A percentile compares a stretch with the other conserved stretches of the same genome.
Evolutionary conservation across 2,113 vertebrate genomes (phyloP).

Genomic region (Brachyhypopomus occidentalis): DNA sequence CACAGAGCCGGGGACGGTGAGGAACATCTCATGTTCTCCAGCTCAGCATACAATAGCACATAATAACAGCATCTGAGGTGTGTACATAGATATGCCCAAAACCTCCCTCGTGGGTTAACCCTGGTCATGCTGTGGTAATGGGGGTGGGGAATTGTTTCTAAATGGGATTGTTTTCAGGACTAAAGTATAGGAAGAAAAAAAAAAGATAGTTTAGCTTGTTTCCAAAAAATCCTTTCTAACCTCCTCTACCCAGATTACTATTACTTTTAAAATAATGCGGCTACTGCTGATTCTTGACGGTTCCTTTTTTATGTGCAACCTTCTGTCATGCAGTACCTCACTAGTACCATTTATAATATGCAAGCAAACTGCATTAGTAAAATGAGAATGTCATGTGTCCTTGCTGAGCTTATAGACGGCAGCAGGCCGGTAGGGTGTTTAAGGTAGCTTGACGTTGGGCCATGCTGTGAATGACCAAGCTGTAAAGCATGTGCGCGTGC

Average conservation of each 20-base stretch:
- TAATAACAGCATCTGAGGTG: background rate
- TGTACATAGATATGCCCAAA: background rate
- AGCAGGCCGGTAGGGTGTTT: background rate
- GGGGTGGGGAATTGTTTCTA: background rate
- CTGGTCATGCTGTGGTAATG: background rate
- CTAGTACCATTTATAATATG: no score
- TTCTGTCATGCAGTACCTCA: no score
- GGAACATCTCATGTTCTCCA: background rate
- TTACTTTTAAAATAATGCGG: background rate
- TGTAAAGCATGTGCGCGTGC: background rate
- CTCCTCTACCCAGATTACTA: background rate
- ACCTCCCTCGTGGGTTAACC: background rate
- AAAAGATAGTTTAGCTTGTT: no score
- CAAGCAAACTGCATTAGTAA: background rate
- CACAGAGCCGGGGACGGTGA: conserved; percentile 25
- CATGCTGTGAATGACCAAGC: background rate
- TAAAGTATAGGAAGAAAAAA: background rate
- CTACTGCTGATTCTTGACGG: background rate
- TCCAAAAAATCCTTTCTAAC: background rate
- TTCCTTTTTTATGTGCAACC: background rate
- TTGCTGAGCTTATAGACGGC: background rate
- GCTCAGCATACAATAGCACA: no score
- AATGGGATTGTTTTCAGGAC: background rate
- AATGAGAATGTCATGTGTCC: background rate
- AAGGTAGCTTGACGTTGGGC: background rate